Percentiles rank a stretch among this genome's conserved stretches.
Conservation (phyloP, 2,797 vertebrate genomes). For the Oreortyx pictus region DNA sequence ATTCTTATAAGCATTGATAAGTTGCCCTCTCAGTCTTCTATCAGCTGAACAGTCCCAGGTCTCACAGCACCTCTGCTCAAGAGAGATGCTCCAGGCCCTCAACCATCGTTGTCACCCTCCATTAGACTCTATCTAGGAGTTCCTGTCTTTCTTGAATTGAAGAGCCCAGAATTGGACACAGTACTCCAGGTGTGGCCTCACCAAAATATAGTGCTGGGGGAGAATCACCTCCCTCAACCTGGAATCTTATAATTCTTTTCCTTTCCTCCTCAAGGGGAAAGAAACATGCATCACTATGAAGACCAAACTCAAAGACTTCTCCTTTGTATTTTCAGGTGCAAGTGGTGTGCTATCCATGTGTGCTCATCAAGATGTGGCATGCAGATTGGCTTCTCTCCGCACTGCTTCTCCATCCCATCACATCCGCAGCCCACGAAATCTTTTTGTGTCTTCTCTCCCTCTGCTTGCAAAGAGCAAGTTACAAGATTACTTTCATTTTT, state of each 20-base stretch:
- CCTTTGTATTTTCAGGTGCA: not conserved
- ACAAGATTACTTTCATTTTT: slow-evolving; percentile 22
- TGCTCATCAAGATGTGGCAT: not conserved
- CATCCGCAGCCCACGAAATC: not conserved
- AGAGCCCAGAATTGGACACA: not conserved
- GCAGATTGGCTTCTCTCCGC: not conserved
- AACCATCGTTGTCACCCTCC: too few species aligned
- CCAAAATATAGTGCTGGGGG: too few species aligned
- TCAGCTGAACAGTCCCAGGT: not conserved
- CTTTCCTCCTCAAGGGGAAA: not conserved
- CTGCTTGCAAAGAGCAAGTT: slow-evolving; percentile 11
- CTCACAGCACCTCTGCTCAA: not conserved
- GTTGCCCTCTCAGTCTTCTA: not conserved
- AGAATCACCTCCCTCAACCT: not conserved
- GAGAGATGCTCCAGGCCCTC: not conserved
- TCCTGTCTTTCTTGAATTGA: not conserved
- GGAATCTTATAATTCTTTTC: not conserved
- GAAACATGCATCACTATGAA: not conserved
- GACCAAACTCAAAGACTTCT: not conserved
- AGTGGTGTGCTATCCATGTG: not conserved
- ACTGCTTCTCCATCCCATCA: not conserved
- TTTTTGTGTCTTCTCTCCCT: not conserved
- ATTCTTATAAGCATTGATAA: not conserved
- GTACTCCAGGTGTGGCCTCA: not conserved
- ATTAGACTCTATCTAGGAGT: not conserved